Evolutionary conservation across 2,888 invertebrate species (phyloP).

Genomic region (Diadromus collaris): DNA sequence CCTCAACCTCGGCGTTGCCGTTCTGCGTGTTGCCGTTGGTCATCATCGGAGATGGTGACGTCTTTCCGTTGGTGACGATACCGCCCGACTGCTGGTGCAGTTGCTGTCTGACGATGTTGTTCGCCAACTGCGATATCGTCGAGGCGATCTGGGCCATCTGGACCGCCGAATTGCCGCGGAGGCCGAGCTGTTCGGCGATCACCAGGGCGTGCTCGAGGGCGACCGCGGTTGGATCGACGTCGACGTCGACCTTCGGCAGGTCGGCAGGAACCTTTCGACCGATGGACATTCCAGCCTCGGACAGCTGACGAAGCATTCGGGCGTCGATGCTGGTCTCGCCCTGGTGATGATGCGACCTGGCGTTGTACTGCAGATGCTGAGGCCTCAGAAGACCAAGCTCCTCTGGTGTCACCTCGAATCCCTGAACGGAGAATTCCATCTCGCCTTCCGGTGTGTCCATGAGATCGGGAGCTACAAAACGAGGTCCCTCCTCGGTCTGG

Average conservation of each 20-base stretch:
- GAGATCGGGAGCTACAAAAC: conserved; percentile 86
- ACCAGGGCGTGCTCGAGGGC: conserved; percentile 76
- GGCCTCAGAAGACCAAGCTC: conserved; percentile 79
- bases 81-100: conserved; percentile 37
- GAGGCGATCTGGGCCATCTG: conserved; percentile 80
- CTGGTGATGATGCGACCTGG: conserved; percentile 73
- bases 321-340: conserved; percentile 85
- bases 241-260: conserved; percentile 84
- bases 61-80: conserved; percentile 64
- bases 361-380: conserved; percentile 75
- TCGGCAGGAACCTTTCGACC: conserved; percentile 84
- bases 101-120: conserved; percentile 73
- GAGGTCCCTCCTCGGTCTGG: conserved; percentile 81
- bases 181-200: conserved; percentile 76
- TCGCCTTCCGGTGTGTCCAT: conserved; percentile 85
- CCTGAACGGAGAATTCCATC: conserved; percentile 87
- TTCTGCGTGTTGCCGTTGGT: conserved; percentile 53
- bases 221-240: conserved; percentile 77
- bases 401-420: conserved; percentile 83
- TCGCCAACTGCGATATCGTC: conserved; percentile 76
- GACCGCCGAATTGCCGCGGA: conserved; percentile 78
- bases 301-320: conserved; percentile 84
- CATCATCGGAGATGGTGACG: conserved; percentile 47
- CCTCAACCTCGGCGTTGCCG: conserved; percentile 51
- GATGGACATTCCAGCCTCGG: conserved; percentile 86